These are phyloP conservation scores for Dione vanillae DNA, from an alignment of 2,888 invertebrate species.

Conservation along the genomic window DNA sequence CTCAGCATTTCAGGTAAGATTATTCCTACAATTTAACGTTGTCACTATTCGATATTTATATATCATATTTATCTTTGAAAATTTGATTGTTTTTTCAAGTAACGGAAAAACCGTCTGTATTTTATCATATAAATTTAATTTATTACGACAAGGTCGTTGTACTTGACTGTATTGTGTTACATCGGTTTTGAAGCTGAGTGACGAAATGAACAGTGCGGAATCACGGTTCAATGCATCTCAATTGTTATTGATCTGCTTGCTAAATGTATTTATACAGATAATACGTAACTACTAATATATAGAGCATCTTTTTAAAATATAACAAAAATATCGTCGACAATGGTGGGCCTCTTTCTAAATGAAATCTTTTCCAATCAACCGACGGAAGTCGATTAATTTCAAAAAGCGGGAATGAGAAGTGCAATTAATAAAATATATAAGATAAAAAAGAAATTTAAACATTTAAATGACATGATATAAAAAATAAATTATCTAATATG, in stretches of 20 bases:
- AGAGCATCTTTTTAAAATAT: background rate
- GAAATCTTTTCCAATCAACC: too few relatives aligned
- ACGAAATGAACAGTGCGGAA: constrained; percentile 10
- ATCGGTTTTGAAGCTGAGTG: constrained; percentile 1
- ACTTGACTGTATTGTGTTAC: constrained; percentile 1
- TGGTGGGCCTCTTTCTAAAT: too few relatives aligned
- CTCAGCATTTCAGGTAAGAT: background rate
- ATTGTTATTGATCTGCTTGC: constrained; percentile 2
- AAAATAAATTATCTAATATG: too few relatives aligned
- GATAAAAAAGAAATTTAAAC: too few relatives aligned
- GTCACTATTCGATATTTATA: background rate
- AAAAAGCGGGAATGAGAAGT: too few relatives aligned
- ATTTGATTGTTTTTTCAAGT: background rate
- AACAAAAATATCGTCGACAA: too few relatives aligned
- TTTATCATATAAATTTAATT: constrained; percentile 4
- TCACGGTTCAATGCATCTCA: background rate
- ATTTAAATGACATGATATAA: too few relatives aligned
- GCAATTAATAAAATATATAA: too few relatives aligned
- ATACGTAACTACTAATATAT: background rate
- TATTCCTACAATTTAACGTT: background rate
- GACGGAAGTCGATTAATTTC: too few relatives aligned
- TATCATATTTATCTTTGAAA: background rate
- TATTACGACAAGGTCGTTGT: constrained; percentile 2
- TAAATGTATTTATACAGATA: background rate
- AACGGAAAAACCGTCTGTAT: background rate